phyloP scores from a whole-genome alignment of 2,888 invertebrate species.

The Drosophila prostipennis region DNA sequence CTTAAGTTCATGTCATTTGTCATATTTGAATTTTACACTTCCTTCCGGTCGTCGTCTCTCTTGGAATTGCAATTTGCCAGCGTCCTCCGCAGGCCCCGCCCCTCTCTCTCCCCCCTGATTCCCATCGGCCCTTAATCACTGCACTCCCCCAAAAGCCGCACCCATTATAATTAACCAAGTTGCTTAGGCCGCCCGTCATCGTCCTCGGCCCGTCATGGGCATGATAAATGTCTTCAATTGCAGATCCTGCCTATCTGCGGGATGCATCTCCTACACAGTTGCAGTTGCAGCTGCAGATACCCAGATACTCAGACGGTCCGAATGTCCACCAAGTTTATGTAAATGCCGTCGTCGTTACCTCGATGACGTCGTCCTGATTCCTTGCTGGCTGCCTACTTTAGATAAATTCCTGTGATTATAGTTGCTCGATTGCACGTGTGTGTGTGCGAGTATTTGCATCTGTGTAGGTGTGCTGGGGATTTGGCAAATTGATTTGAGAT shows the following conservation, averaged over 20 bases:
- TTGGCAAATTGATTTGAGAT: slow-evolving; percentile 48
- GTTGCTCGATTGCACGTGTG: slow-evolving; percentile 71
- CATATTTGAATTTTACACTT: slow-evolving; percentile 80
- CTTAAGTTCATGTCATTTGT: slow-evolving; percentile 80
- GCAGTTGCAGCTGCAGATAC: slow-evolving; percentile 37
- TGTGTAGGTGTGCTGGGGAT: slow-evolving; percentile 20
- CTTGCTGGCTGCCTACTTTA: slow-evolving; percentile 59
- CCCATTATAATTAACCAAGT: slow-evolving; percentile 77
- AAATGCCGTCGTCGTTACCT: slow-evolving; percentile 58
- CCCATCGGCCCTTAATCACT: slow-evolving; percentile 54
- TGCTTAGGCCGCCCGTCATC: slow-evolving; percentile 47
- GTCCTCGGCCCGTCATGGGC: slow-evolving; percentile 32
- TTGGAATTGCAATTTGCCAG: slow-evolving; percentile 70
- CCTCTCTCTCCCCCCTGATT: too few species aligned
- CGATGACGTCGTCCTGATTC: slow-evolving; percentile 51
- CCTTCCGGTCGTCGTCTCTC: slow-evolving; percentile 72
- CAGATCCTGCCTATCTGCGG: slow-evolving; percentile 72
- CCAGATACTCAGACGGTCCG: slow-evolving; percentile 11
- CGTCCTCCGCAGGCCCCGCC: neutral
- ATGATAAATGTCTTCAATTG: slow-evolving; percentile 78
- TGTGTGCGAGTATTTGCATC: slow-evolving; percentile 10
- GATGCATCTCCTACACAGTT: slow-evolving; percentile 54
- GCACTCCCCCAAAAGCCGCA: slow-evolving; percentile 53
- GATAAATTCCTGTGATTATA: slow-evolving; percentile 75
- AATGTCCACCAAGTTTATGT: slow-evolving; percentile 71